Base-by-base conservation (phyloP, 2,888 invertebrate species). In the Hydraecia micacea region DNA sequence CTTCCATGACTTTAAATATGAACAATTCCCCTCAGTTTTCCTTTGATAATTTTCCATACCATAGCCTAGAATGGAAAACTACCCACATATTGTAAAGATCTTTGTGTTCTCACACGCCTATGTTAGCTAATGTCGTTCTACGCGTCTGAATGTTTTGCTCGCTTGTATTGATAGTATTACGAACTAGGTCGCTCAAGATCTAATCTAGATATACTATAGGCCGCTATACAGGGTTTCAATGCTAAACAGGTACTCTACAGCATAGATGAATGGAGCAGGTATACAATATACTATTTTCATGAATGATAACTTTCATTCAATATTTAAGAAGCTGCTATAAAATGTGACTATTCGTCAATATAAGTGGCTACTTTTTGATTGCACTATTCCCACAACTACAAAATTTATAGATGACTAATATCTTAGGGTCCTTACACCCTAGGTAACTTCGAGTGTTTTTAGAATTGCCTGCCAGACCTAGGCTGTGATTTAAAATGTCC, bases 131-230 rank as follows among this genome's bases (percentile, higher is more conserved):
- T 87, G 86, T 86, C 79, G 74, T 73, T 71, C 80, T 84, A 73
- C 49, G 63, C 75, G 80, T 69, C 75, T 66, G 80, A 77, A 81
- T 82, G 81, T 85, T 85, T 74, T 69, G 77, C 81, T 73, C 75
- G 75, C 67, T 63, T 73, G 73, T 83, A 80, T 84, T 87, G 87
- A 88, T 88, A 88, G 82, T 87, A 80, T 80, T 76, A 71, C 68
- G 63, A 88, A 87, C 75, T 88, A 76, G 87, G 84, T 86, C 88
- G 36, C 71, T 13, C 52, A 67, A 84, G 85, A 85, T 85, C 83
- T 81, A 82, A 77, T 83, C 83, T 86, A 83, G 79, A 73, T 77
- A 74, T 68, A 81, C 69, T 76, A 65, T 74, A 74, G 72, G 71
- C n/a, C n/a, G n/a, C 71, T 69, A 69, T 60, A 58, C 42, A 42